Conservation (phyloP, 2,888 invertebrate genomes). For the Zaprionus obscuricornis region DNA sequence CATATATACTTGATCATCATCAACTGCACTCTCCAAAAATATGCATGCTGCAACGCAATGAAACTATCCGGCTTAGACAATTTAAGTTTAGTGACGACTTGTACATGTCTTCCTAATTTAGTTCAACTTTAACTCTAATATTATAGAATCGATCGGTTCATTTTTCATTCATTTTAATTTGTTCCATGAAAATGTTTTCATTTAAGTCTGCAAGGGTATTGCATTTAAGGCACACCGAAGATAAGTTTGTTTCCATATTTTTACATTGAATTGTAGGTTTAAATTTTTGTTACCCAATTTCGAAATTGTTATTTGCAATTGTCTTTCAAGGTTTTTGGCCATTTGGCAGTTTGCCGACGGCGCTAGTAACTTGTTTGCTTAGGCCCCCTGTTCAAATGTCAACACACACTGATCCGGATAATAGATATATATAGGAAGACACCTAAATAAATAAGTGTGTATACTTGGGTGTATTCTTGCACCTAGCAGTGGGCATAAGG, state of each 20-base stretch:
- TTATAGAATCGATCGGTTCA: no score
- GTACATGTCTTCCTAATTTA: no score
- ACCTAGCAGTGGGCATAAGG: slow-evolving; percentile 6
- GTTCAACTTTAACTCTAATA: no score
- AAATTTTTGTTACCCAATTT: no score
- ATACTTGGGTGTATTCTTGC: slow-evolving; percentile 1
- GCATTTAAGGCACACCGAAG: slow-evolving; percentile 14
- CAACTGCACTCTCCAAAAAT: no score
- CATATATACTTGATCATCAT: no score
- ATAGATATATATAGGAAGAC: neutral
- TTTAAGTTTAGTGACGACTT: no score
- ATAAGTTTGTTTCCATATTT: slow-evolving; percentile 13
- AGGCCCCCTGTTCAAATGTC: slow-evolving; percentile 53
- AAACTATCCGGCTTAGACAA: slow-evolving; percentile 48
- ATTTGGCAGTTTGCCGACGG: slow-evolving; percentile 78
- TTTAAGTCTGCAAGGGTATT: no score
- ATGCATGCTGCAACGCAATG: no score
- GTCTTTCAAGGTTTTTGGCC: slow-evolving; percentile 49
- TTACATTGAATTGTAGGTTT: no score
- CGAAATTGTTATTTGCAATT: slow-evolving; percentile 27
- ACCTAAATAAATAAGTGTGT: slow-evolving; percentile 47
- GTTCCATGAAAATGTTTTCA: no score
- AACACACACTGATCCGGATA: slow-evolving; percentile 18
- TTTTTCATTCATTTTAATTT: no score
- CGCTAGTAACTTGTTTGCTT: slow-evolving; percentile 65